phyloP scores from a whole-genome alignment of 1,140 invertebrate genomes.

The Drosophila pseudoananassae region DNA sequence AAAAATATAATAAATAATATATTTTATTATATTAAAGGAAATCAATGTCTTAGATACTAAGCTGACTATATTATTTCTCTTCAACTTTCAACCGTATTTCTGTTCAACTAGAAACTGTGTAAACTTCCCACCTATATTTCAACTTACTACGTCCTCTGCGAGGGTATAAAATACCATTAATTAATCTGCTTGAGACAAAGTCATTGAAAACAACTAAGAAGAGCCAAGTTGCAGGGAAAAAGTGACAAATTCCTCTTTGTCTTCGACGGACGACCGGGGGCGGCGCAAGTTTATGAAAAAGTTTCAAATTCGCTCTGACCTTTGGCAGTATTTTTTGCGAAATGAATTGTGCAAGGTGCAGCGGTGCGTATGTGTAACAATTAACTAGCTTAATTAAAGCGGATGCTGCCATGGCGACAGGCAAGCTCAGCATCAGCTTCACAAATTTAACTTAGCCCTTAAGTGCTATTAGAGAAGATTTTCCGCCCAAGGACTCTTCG shows the following conservation, averaged over 20 bases:
- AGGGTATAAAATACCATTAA: slow-evolving; percentile 52
- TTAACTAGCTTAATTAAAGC: slow-evolving; percentile 64
- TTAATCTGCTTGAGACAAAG: slow-evolving; percentile 56
- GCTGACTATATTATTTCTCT: too few species aligned
- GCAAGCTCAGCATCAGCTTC: slow-evolving; percentile 5
- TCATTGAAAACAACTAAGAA: slow-evolving; percentile 14
- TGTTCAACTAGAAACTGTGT: too few species aligned
- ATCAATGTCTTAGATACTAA: too few species aligned
- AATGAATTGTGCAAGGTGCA: slow-evolving; percentile 62
- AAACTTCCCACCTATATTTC: too few species aligned
- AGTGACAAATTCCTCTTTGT: slow-evolving; percentile 18
- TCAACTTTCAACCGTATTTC: too few species aligned
- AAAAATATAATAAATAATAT: too few species aligned
- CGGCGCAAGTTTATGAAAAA: slow-evolving; percentile 10
- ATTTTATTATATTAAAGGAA: too few species aligned
- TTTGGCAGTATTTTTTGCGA: slow-evolving; percentile 20
- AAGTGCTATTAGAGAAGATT: slow-evolving; percentile 48
- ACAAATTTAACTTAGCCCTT: slow-evolving; percentile 33
- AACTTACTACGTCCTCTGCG: too few species aligned
- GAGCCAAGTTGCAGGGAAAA: slow-evolving; percentile 30
- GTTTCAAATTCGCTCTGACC: slow-evolving; percentile 25
- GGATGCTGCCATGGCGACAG: slow-evolving; percentile 27
- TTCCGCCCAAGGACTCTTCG: slow-evolving; percentile 37
- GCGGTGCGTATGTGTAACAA: slow-evolving; percentile 70
- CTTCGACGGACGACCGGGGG: slow-evolving; percentile 6